These are phyloP conservation scores for Lordiphosa mommai DNA, from an alignment of 1,140 invertebrate genomes.

Conservation along the genomic window DNA sequence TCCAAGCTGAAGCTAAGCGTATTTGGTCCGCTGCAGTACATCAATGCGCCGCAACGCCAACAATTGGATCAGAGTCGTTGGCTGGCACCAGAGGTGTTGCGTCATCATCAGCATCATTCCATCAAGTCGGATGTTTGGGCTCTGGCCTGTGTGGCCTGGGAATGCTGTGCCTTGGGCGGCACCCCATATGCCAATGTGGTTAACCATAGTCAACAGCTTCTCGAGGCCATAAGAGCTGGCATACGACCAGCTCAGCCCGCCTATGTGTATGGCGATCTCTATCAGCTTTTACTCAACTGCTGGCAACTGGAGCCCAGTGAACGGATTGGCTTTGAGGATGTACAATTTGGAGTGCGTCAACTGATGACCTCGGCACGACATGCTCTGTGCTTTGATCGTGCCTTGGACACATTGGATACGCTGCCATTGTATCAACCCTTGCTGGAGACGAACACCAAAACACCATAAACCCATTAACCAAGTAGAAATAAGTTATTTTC, in stretches of 20 bases:
- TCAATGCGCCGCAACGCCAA: slow-evolving; percentile 63
- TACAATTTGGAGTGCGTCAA: slow-evolving; percentile 80
- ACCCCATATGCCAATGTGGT: slow-evolving; percentile 87
- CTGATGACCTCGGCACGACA: slow-evolving; percentile 75
- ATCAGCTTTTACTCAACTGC: slow-evolving; percentile 90
- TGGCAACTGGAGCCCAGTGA: slow-evolving; percentile 92
- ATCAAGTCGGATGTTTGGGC: slow-evolving; percentile 91
- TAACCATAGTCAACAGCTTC: slow-evolving; percentile 83
- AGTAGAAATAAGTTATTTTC: slow-evolving; percentile 30
- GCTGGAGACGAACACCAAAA: slow-evolving; percentile 47
- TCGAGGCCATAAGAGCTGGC: slow-evolving; percentile 84
- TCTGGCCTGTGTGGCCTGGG: slow-evolving; percentile 90
- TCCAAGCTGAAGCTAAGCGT: slow-evolving; percentile 61
- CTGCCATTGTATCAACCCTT: slow-evolving; percentile 75
- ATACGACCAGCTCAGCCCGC: slow-evolving; percentile 86
- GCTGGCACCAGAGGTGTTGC: slow-evolving; percentile 88
- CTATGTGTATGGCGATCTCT: slow-evolving; percentile 87
- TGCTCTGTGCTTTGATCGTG: slow-evolving; percentile 67
- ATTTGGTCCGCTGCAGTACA: slow-evolving; percentile 66
- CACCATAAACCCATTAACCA: slow-evolving; percentile 3
- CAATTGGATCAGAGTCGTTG: slow-evolving; percentile 87
- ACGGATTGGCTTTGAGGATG: slow-evolving; percentile 85
- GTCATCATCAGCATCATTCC: slow-evolving; percentile 83
- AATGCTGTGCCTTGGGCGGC: slow-evolving; percentile 89
- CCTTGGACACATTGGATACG: slow-evolving; percentile 37